A percentile compares a stretch with the other conserved stretches of the same genome.
Conservation (phyloP, 2,888 invertebrate genomes). For the Nymphalis urticae region DNA sequence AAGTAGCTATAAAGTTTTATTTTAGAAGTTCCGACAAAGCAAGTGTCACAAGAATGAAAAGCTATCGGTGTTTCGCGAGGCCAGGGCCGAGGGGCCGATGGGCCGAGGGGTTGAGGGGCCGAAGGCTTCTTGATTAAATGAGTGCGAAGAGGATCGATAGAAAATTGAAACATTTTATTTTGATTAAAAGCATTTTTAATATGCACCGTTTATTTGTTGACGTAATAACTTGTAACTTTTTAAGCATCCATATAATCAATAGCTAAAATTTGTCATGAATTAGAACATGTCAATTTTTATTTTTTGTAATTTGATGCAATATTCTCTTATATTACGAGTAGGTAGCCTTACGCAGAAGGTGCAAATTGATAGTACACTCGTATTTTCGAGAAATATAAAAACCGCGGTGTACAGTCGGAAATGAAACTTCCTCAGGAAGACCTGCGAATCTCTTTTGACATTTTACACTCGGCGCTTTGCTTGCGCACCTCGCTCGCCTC, state of each 20-base stretch:
- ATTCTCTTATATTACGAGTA: neutral
- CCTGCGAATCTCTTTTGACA: slow-evolving; percentile 25
- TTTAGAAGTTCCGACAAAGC: slow-evolving; percentile 20
- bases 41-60: slow-evolving; percentile 18
- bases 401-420: slow-evolving; percentile 34
- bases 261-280: too few species aligned
- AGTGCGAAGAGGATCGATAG: too few species aligned
- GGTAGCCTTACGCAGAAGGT: neutral
- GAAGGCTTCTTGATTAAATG: neutral
- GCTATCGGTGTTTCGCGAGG: slow-evolving; percentile 4
- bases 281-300: too few species aligned
- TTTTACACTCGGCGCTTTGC: neutral
- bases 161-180: neutral
- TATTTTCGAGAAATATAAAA: slow-evolving; percentile 15
- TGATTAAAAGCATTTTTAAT: neutral
- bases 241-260: too few species aligned
- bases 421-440: slow-evolving; percentile 46
- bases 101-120: neutral
- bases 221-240: too few species aligned
- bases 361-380: slow-evolving; percentile 2
- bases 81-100: neutral
- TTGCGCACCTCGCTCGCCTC: neutral
- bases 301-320: too few species aligned
- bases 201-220: neutral
- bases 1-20: slow-evolving; percentile 31